These are phyloP conservation scores for Azemiops feae DNA, from an alignment of 2,113 vertebrate genomes.

Conservation along the genomic window DNA sequence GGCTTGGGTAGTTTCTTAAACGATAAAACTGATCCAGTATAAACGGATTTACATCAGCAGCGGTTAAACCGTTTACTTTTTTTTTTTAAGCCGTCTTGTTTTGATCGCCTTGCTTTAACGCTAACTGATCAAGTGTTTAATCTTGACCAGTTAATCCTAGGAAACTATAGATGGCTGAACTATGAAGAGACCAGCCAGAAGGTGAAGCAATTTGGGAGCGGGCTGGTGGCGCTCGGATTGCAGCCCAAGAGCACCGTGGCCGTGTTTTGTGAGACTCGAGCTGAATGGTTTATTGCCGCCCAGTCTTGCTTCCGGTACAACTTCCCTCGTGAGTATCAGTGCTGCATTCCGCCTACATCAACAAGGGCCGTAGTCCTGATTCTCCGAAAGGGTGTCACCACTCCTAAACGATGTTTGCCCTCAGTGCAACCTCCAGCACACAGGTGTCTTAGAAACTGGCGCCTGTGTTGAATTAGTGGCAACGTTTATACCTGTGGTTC, in stretches of 20 bases:
- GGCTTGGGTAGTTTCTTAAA: background rate
- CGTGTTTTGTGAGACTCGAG: conserved; percentile 95
- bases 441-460: background rate
- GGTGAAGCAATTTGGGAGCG: conserved; percentile 79
- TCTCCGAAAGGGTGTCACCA: background rate
- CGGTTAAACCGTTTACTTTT: background rate
- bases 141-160: conserved; percentile 83
- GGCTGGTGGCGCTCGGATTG: conserved; percentile 83
- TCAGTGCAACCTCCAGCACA: background rate
- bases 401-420: background rate
- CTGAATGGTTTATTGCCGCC: conserved; percentile 93
- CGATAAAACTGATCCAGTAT: background rate
- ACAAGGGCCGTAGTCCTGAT: background rate
- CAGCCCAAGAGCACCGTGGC: conserved; percentile 84
- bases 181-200: conserved; percentile 81
- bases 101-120: background rate
- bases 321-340: conserved; percentile 84
- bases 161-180: conserved; percentile 87
- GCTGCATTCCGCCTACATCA: background rate
- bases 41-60: background rate
- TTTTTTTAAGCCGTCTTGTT: background rate
- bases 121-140: background rate
- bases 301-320: conserved; percentile 93
- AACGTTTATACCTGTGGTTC: background rate
- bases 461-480: background rate